phyloP scores from a whole-genome alignment of 1,140 invertebrate species.

The Trialeurodes vaporariorum region DNA sequence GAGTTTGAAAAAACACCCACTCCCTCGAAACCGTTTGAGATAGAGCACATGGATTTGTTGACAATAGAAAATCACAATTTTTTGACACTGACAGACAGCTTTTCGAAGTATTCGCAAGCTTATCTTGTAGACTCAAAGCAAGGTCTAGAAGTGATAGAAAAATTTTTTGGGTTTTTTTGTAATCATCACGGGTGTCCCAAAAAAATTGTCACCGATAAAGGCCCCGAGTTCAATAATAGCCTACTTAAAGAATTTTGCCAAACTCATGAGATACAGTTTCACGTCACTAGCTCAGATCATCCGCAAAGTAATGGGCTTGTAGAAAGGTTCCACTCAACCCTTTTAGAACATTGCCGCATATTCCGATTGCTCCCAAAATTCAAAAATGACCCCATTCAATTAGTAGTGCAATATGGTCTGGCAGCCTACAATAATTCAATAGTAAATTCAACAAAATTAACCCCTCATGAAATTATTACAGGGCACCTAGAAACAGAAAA shows the following conservation, averaged over 20 bases:
- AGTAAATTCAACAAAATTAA: constrained; percentile 20
- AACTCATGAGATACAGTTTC: constrained; percentile 22
- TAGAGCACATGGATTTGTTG: constrained; percentile 26
- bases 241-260: constrained; percentile 23
- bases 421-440: constrained; percentile 25
- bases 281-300: constrained; percentile 20
- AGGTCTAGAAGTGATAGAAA: constrained; percentile 17
- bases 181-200: constrained; percentile 19
- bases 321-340: constrained; percentile 22
- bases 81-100: constrained; percentile 27
- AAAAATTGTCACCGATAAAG: constrained; percentile 21
- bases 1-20: constrained; percentile 20
- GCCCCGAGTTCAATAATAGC: constrained; percentile 22
- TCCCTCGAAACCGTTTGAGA: constrained; percentile 25
- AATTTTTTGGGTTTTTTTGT: constrained; percentile 23
- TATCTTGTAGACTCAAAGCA: constrained; percentile 19
- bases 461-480: constrained; percentile 7
- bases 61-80: constrained; percentile 17
- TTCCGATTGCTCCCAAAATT: constrained; percentile 9
- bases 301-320: constrained; percentile 18
- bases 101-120: constrained; percentile 28
- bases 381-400: constrained; percentile 15
- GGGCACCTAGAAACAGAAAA: constrained; percentile 7
- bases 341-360: constrained; percentile 25
- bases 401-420: constrained; percentile 19